Evolutionary conservation across 2,113 vertebrate species (phyloP), one percentile per base, ranked within the genome.

Genomic region (Oriolus oriolus): DNA sequence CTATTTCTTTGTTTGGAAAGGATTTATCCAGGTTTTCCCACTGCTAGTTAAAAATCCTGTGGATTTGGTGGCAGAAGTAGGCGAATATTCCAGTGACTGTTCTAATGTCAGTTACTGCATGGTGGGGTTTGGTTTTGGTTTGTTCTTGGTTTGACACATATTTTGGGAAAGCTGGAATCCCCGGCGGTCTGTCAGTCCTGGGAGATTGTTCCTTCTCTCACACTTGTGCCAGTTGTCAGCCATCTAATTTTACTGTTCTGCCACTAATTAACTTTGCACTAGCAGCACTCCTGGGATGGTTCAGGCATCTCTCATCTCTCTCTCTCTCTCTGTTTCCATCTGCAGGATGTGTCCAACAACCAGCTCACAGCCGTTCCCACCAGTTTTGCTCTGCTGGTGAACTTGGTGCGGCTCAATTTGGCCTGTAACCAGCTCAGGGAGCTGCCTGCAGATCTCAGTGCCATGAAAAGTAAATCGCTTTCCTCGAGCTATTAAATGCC

Each of bases 271-370:
- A 94, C 69, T 84, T 81, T 45, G 76, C 85, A 35, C 27, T 14
- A 63, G 44, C 49, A 23, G n/a, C 54, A 49, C 96, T 76, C 73
- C 0, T 60, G 93, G 92, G 95, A 93, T 78, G 64, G 45, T 77
- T 49, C 33, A 71, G 65, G 30, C 42, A 6, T 27, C 39, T 75
- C 79, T 90, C 56, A 66, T 28, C 64, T 77, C 63, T 61, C 13
- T 78, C 63, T 61, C 13, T 78, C 18, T 84, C 70, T 89, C 11
- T 83, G 79, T 54, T 93, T 27, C 65, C 78, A 96, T 68, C 91
- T 84, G 82, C 98, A 99, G 99, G 99, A 99, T 89, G 81, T 99
- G 83, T 99, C 99, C 89, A 98, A 98, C 96, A 99, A 99, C 93
- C 96, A 53, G 28, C 98, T 99, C 79, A 91, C 86, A 81, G 88